A percentile compares a stretch with the other conserved stretches of the same genome.
phyloP scores from a whole-genome alignment of 2,113 vertebrate species.

The Lamprologus callipterus region DNA sequence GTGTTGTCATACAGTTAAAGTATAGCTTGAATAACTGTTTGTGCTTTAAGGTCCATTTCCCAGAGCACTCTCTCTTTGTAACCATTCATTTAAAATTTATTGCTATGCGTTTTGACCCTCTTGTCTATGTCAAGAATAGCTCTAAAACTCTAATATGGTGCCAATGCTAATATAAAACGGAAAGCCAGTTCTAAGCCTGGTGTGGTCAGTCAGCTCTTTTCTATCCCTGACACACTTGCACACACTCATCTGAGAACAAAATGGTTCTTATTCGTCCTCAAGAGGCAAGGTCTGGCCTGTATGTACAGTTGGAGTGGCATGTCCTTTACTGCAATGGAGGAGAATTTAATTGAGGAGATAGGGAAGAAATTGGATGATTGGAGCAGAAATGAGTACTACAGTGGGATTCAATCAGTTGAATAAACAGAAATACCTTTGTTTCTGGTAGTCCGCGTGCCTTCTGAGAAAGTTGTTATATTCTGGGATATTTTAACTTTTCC shows the following conservation, averaged over 20 bases:
- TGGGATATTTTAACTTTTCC: not conserved
- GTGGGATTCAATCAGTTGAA: not conserved
- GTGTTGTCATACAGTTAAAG: not conserved
- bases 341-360: constrained; percentile 51
- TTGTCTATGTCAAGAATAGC: not conserved
- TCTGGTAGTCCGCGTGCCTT: not conserved
- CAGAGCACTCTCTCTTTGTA: not conserved
- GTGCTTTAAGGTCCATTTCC: not conserved
- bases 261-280: constrained; percentile 5
- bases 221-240: not conserved
- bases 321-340: constrained; percentile 16
- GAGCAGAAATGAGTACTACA: not conserved
- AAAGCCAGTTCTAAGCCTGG: not conserved
- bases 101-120: not conserved
- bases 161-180: not conserved
- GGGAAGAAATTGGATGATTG: constrained; percentile 7
- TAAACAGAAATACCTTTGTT: not conserved
- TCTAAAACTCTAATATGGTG: not conserved
- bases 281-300: constrained; percentile 5
- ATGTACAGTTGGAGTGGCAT: constrained; percentile 6
- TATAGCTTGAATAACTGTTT: not conserved
- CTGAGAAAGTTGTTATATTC: not conserved
- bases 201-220: not conserved
- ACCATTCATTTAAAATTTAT: not conserved
- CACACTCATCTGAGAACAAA: not conserved